Evolutionary conservation across 1,140 invertebrate genomes (phyloP), one percentile per base, ranked within the genome.

Genomic region (Lepidurus couesii): DNA sequence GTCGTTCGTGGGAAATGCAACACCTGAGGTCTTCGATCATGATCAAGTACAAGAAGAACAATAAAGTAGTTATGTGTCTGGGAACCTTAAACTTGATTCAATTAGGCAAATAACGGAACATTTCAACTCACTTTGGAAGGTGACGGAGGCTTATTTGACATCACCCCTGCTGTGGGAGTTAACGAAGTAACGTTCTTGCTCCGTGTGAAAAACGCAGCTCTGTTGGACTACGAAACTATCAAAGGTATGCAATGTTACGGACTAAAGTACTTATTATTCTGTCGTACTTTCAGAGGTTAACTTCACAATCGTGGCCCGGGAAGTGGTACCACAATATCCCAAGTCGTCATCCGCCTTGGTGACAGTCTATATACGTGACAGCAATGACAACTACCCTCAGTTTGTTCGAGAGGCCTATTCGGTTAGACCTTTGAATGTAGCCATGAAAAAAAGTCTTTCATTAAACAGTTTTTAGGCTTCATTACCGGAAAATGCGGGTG

Each of bases 111-210:
- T 80, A 98, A 98, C 87, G 95, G 95, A 21, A 96, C 95, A 8
- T 97, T 98, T 86, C 89, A 89, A 78, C 86, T 98, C 81, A 92
- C 90, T 77, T 86, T 97, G 45, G 90, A 92, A 83, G 93, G 92
- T 42, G 91, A 92, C 81, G 89, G 90, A 79, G 91, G 92, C 80
- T 90, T 95, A 3, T 98, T 98, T 84, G 93, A 97, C 81, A 91
- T 97, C 1, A 94, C 93, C 11, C 96, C 96, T 7, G 90, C 89
- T 7, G 89, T 92, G 84, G 94, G 92, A 5, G 93, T 96, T 24
- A 97, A 97, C 83, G 95, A 98, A 85, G 95, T 94, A 7, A 92
- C 94, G 9, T 96, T 98, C 84, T 87, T 96, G 74, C 92, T 98
- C 78, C 87, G 94, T 79, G 95, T 98, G 0, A 95, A 93, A 84